Percentiles rank a stretch among this genome's conserved stretches.
phyloP scores from a whole-genome alignment of 2,113 vertebrate species.

The Cyrtonyx montezumae region DNA sequence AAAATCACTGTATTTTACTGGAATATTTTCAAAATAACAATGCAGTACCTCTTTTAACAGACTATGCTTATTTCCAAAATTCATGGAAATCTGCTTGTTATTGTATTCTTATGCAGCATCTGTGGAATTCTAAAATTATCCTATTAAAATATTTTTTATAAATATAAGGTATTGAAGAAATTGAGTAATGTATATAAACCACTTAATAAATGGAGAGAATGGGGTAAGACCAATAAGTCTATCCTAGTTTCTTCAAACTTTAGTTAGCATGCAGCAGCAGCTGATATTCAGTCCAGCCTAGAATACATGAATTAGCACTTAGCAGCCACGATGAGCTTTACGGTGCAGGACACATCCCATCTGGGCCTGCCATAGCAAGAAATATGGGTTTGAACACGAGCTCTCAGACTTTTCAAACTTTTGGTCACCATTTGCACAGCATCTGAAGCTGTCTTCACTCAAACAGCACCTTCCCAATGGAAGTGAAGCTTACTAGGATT shows the following conservation, averaged over 20 bases:
- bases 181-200: background rate
- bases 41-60: background rate
- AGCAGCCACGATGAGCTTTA: background rate
- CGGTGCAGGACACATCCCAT: background rate
- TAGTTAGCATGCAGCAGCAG: background rate
- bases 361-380: background rate
- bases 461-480: background rate
- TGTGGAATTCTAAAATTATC: background rate
- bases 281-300: background rate
- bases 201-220: background rate
- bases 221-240: background rate
- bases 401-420: background rate
- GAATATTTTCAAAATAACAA: background rate
- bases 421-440: accelerated
- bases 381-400: background rate
- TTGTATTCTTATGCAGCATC: background rate
- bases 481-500: background rate
- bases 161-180: background rate
- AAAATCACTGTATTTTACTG: background rate
- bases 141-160: background rate
- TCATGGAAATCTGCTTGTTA: background rate
- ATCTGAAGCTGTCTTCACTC: background rate
- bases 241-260: background rate
- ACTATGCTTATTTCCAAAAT: background rate
- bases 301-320: background rate